A percentile compares a stretch with the other conserved stretches of the same genome.
Conservation (phyloP, 2,888 invertebrate species). For the Microctonus hyperodae region DNA sequence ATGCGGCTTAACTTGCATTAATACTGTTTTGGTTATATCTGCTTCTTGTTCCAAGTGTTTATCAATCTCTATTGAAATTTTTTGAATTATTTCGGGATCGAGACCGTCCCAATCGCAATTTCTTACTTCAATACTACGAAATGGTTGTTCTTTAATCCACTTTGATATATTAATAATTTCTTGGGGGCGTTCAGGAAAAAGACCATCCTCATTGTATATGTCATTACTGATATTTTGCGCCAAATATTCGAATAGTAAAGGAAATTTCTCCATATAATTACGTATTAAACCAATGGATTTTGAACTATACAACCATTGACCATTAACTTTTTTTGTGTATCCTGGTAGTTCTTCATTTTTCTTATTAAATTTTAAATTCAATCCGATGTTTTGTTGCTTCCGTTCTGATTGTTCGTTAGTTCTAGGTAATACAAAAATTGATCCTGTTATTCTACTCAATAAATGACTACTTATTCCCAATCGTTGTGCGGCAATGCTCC, state of each 20-base stretch:
- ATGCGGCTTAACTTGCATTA: constrained; percentile 82
- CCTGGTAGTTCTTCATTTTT: constrained; percentile 79
- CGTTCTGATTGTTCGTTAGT: constrained; percentile 39
- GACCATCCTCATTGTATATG: constrained; percentile 72
- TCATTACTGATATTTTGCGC: constrained; percentile 65
- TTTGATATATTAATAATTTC: constrained; percentile 64
- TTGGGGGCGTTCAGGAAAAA: constrained; percentile 70
- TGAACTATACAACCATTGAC: constrained; percentile 81
- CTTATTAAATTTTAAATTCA: constrained; percentile 91
- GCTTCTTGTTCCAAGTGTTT: constrained; percentile 40
- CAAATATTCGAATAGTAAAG: constrained; percentile 75
- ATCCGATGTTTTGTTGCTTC: constrained; percentile 77
- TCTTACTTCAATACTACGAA: constrained; percentile 67
- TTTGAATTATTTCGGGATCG: constrained; percentile 71
- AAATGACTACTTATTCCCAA: constrained; percentile 75
- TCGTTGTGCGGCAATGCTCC: constrained; percentile 68
- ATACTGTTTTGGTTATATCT: constrained; percentile 62
- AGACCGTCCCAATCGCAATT: constrained; percentile 76
- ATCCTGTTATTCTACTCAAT: constrained; percentile 87
- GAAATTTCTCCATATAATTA: constrained; percentile 76
- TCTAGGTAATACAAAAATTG: constrained; percentile 71
- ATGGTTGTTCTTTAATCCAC: constrained; percentile 80
- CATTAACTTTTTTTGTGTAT: constrained; percentile 76
- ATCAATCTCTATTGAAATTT: constrained; percentile 66
- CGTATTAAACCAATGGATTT: constrained; percentile 75